Conservation (phyloP, 2,113 vertebrate genomes). For the Carlito syrichta region DNA sequence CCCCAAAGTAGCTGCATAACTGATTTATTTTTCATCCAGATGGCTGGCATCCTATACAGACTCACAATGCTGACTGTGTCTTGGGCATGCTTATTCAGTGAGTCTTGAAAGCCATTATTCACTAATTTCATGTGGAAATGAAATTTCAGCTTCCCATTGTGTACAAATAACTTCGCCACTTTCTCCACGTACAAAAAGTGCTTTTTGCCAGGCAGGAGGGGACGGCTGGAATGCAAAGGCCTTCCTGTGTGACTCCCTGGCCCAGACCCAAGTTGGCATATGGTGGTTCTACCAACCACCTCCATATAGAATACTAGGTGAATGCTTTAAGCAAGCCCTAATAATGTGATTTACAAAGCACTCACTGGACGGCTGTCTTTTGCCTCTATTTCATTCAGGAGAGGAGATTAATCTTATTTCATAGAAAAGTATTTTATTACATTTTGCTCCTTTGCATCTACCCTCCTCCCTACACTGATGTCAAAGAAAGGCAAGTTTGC, state of each 20-base stretch:
- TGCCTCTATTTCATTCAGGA: slow-evolving; percentile 9
- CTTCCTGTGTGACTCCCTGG: slow-evolving; percentile 17
- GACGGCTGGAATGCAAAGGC: slow-evolving; percentile 32
- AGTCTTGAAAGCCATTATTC: slow-evolving; percentile 68
- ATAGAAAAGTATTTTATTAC: not conserved
- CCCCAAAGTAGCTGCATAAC: slow-evolving; percentile 36
- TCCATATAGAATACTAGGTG: slow-evolving; percentile 22
- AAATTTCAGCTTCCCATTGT: slow-evolving; percentile 72
- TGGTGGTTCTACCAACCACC: slow-evolving; percentile 17
- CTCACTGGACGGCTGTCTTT: not conserved
- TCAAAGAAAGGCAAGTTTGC: not conserved
- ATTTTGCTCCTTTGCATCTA: not conserved
- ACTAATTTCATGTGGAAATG: slow-evolving; percentile 71
- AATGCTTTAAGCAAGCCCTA: slow-evolving; percentile 34
- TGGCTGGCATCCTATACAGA: slow-evolving; percentile 59
- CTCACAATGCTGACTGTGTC: slow-evolving; percentile 64
- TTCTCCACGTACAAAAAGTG: slow-evolving; percentile 53
- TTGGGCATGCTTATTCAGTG: slow-evolving; percentile 68
- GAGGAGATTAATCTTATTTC: slow-evolving; percentile 6
- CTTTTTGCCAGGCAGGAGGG: slow-evolving; percentile 6
- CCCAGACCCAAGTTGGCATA: slow-evolving; percentile 50
- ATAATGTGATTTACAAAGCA: slow-evolving; percentile 57
- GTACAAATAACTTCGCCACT: slow-evolving; percentile 71
- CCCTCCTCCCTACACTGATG: not conserved
- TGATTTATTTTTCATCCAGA: slow-evolving; percentile 67